Conservation (phyloP, 2,797 vertebrate genomes). For the Etheostoma nigrum region DNA sequence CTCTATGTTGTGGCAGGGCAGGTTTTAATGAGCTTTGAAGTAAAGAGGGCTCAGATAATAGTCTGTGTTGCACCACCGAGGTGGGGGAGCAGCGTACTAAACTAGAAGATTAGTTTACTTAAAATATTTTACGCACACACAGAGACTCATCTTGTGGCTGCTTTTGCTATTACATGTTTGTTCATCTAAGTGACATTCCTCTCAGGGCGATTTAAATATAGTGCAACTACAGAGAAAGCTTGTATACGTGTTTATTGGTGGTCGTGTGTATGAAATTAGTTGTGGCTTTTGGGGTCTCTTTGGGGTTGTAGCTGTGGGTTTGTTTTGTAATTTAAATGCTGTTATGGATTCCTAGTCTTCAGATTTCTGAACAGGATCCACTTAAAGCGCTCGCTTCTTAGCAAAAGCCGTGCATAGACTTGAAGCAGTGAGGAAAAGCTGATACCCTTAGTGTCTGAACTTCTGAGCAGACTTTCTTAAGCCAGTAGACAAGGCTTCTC, state of each 20-base stretch:
- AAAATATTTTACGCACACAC: constrained; percentile 5
- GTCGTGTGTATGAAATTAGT: background rate
- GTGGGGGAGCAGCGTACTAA: background rate
- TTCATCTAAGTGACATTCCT: background rate
- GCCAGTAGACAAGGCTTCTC: background rate
- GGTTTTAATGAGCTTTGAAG: constrained; percentile 62
- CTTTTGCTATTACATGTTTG: constrained; percentile 4
- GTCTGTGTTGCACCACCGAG: constrained; percentile 59
- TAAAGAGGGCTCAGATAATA: constrained; percentile 65
- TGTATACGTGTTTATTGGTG: background rate
- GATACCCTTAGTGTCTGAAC: background rate
- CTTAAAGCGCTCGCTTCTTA: constrained; percentile 6
- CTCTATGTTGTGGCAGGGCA: constrained; percentile 33
- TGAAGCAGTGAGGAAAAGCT: constrained; percentile 1
- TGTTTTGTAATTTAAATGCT: constrained; percentile 11
- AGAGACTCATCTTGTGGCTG: background rate
- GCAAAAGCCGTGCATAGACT: background rate
- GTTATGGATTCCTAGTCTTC: background rate
- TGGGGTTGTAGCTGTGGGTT: background rate
- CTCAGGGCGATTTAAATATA: background rate
- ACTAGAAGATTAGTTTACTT: constrained; percentile 31
- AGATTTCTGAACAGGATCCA: constrained; percentile 5
- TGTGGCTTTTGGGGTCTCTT: background rate
- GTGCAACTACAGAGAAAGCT: constrained; percentile 1
- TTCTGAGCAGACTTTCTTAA: background rate